Evolutionary conservation across 1,140 invertebrate genomes (phyloP).

Genomic region (Trichoplusia ni): DNA sequence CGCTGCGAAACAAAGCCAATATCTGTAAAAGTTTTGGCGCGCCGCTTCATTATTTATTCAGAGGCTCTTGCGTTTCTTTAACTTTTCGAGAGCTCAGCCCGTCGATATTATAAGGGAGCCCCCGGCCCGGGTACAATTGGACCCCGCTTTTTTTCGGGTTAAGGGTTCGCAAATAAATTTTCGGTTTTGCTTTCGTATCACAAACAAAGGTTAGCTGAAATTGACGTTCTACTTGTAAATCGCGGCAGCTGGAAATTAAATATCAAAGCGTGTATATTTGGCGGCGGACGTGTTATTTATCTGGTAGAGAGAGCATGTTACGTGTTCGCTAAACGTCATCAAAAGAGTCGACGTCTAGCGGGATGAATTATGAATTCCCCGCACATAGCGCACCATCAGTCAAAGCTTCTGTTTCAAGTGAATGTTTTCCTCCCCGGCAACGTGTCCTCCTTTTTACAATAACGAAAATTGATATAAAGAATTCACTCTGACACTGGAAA

Average conservation of each 20-base stretch:
- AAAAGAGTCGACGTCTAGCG: neutral
- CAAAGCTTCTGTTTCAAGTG: slow-evolving; percentile 13
- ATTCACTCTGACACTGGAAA: neutral
- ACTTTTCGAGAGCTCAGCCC: slow-evolving; percentile 45
- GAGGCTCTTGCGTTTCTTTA: slow-evolving; percentile 54
- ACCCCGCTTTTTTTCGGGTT: slow-evolving; percentile 36
- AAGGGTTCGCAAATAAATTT: slow-evolving; percentile 26
- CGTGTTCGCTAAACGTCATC: neutral
- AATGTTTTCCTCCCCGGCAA: neutral
- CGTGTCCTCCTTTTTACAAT: slow-evolving; percentile 17
- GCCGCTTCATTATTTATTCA: slow-evolving; percentile 61
- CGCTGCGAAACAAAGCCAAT: slow-evolving; percentile 57
- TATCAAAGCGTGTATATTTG: neutral
- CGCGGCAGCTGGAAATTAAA: neutral
- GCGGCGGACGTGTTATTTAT: neutral
- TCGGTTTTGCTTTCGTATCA: neutral
- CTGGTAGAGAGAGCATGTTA: neutral
- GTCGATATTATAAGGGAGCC: slow-evolving; percentile 46
- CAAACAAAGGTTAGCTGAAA: neutral
- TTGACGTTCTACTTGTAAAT: neutral
- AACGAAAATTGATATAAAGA: neutral
- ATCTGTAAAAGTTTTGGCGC: slow-evolving; percentile 58
- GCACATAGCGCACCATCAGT: slow-evolving; percentile 15
- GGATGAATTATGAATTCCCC: slow-evolving; percentile 21
- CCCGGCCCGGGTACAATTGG: slow-evolving; percentile 36